Percentiles rank a stretch among this genome's conserved stretches.
Conservation (phyloP, 2,797 vertebrate species). For the Hippopotamyrus pictus region DNA sequence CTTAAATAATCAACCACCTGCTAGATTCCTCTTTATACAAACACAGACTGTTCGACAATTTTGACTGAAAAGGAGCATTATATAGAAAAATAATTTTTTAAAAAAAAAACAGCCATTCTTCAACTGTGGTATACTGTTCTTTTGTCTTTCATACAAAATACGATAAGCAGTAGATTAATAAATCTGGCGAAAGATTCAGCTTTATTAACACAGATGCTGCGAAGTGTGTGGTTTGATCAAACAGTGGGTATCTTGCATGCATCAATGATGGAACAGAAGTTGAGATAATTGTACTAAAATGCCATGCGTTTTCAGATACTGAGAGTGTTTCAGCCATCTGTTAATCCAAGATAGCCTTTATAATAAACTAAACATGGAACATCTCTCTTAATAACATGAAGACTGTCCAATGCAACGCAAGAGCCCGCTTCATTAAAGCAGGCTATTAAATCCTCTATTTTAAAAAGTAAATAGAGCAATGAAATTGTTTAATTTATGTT, state of each 20-base stretch:
- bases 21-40: neutral
- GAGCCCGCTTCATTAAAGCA: neutral
- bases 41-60: neutral
- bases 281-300: constrained; percentile 44
- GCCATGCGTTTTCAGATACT: constrained; percentile 32
- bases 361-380: neutral
- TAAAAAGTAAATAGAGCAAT: constrained; percentile 1
- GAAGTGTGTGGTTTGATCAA: constrained; percentile 27
- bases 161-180: constrained; percentile 2
- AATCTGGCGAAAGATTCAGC: constrained; percentile 15
- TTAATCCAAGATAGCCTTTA: constrained; percentile 16
- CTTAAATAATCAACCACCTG: neutral
- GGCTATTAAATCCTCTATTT: neutral
- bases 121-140: neutral
- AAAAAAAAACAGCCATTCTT: neutral
- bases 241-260: constrained; percentile 37
- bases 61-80: neutral
- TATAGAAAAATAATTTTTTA: neutral
- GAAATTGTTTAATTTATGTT: neutral
- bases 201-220: constrained; percentile 34
- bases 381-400: constrained; percentile 11
- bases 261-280: constrained; percentile 40
- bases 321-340: constrained; percentile 39
- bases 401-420: neutral
- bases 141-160: constrained; percentile 9